Evolutionary conservation across 2,888 invertebrate genomes (phyloP).

Genomic region (Cephalotes varians): DNA sequence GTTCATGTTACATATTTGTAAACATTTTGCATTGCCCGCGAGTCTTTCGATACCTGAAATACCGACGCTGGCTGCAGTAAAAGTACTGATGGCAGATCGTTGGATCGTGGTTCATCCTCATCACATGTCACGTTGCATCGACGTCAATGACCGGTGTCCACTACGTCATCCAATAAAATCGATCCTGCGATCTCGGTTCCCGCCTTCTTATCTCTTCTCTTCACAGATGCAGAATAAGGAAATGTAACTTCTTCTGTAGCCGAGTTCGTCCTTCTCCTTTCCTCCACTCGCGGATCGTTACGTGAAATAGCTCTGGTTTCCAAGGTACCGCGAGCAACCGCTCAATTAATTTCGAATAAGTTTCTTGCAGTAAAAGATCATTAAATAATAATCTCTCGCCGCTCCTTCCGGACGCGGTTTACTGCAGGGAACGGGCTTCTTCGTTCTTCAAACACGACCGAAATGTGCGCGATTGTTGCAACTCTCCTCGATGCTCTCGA

Average conservation of each 20-base stretch:
- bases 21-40: background rate
- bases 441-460: background rate
- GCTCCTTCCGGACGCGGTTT: background rate
- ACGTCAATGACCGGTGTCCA: slow-evolving; percentile 65
- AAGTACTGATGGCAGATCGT: slow-evolving; percentile 82
- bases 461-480: too few species aligned
- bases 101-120: slow-evolving; percentile 82
- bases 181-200: slow-evolving; percentile 37
- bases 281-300: background rate
- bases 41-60: slow-evolving; percentile 78
- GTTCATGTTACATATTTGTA: background rate
- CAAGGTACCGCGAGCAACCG: background rate
- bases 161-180: slow-evolving; percentile 38
- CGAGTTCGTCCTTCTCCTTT: background rate
- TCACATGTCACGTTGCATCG: slow-evolving; percentile 66
- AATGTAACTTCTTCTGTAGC: background rate
- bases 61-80: slow-evolving; percentile 83
- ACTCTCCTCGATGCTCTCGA: background rate
- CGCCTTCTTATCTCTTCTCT: background rate
- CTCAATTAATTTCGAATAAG: slow-evolving; percentile 8
- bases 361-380: background rate
- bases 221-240: background rate
- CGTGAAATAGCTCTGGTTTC: background rate
- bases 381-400: slow-evolving; percentile 1
- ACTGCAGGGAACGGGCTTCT: background rate